Evolutionary conservation across 2,113 vertebrate genomes (phyloP).

Genomic region (Antigone vipio): DNA sequence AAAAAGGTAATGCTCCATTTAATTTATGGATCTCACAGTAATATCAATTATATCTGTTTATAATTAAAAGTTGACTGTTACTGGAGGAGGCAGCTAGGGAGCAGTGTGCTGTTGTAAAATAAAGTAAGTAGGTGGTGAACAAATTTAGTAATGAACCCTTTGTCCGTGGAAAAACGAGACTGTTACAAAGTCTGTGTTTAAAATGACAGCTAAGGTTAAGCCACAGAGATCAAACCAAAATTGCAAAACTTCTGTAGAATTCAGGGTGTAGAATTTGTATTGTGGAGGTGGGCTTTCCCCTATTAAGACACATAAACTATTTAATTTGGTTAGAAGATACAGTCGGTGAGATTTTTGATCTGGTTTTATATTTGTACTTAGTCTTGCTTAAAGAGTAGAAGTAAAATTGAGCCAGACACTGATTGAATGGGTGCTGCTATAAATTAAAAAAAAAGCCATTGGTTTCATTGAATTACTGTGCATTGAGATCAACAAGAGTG

Average conservation of each 20-base stretch:
- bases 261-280: background rate
- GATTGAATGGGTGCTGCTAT: background rate
- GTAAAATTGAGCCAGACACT: background rate
- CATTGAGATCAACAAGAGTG: background rate
- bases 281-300: background rate
- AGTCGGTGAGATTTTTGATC: background rate
- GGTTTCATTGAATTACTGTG: background rate
- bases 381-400: background rate
- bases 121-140: background rate
- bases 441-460: background rate
- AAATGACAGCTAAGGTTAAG: background rate
- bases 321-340: background rate
- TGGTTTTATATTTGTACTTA: background rate
- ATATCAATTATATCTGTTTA: background rate
- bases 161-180: background rate
- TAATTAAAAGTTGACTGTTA: background rate
- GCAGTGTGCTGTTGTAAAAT: background rate
- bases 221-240: background rate
- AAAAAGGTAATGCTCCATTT: background rate
- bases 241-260: background rate
- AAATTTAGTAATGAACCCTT: background rate
- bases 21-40: background rate
- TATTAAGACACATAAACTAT: background rate
- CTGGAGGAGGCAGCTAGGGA: background rate
- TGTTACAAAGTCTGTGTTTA: background rate